Conservation (phyloP, 2,888 invertebrate species). For the Sthenelais limicola region DNA sequence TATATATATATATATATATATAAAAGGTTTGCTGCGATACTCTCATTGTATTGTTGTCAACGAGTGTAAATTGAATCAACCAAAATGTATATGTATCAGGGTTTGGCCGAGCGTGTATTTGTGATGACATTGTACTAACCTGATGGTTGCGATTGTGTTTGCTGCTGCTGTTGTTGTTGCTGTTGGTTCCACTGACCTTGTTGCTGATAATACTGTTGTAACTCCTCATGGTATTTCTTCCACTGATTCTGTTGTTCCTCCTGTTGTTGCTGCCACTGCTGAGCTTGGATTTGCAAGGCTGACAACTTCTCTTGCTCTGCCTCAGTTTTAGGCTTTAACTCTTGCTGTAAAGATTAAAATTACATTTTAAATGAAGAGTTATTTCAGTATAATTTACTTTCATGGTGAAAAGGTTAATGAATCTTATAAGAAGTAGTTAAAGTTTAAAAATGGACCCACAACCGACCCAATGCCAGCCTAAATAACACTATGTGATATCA, state of each 20-base stretch:
- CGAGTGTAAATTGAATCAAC: too few relatives aligned
- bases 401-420: background rate
- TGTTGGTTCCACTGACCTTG: conserved; percentile 15
- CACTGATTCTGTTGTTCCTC: conserved; percentile 49
- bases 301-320: conserved; percentile 58
- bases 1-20: too few relatives aligned
- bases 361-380: background rate
- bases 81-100: too few relatives aligned
- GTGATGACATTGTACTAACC: too few relatives aligned
- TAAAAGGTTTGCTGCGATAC: too few relatives aligned
- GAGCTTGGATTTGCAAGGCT: conserved; percentile 60
- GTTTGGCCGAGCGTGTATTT: too few relatives aligned
- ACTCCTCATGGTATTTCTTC: conserved; percentile 46
- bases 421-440: background rate
- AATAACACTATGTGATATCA: too few relatives aligned
- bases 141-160: conserved; percentile 7
- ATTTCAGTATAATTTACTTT: too few relatives aligned
- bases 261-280: conserved; percentile 60
- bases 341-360: conserved; percentile 1
- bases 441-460: too few relatives aligned
- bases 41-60: too few relatives aligned
- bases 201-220: conserved; percentile 43
- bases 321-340: conserved; percentile 41
- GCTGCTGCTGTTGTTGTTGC: conserved; percentile 47
- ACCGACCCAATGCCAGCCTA: too few relatives aligned